A percentile compares a stretch with the other conserved stretches of the same genome.
Conservation (phyloP, 2,797 vertebrate species). For the Zalophus californianus region DNA sequence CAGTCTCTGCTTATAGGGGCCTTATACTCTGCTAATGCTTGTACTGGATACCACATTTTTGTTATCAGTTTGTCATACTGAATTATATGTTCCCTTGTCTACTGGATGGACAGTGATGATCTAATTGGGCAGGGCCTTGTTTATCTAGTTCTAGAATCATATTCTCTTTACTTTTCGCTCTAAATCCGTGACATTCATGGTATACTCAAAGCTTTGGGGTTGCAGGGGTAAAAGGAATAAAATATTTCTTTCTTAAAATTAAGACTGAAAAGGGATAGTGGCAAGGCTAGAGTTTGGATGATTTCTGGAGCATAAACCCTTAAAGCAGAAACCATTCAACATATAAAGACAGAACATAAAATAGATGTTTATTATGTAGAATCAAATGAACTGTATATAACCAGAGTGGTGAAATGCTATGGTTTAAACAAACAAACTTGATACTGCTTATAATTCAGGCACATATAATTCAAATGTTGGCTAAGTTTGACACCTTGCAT, state of each 20-base stretch:
- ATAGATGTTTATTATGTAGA: not conserved
- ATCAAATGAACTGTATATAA: slow-evolving; percentile 19
- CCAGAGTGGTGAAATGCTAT: not conserved
- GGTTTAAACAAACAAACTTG: not conserved
- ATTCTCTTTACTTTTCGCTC: slow-evolving; percentile 44
- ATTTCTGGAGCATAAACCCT: not conserved
- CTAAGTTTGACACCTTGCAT: not conserved
- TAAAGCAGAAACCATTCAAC: slow-evolving; percentile 27
- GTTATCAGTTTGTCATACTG: not conserved
- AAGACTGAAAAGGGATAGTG: not conserved
- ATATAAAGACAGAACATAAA: slow-evolving; percentile 19
- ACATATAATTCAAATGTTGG: slow-evolving; percentile 24
- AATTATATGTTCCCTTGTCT: not conserved
- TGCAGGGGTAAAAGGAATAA: not conserved
- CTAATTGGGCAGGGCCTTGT: not conserved
- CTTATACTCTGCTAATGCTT: not conserved
- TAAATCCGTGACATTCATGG: not conserved
- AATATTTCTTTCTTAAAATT: slow-evolving; percentile 6
- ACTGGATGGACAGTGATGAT: not conserved
- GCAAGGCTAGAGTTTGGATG: not conserved
- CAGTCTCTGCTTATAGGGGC: not conserved
- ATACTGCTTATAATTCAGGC: not conserved
- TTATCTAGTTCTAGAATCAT: slow-evolving; percentile 14
- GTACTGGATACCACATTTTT: not conserved
- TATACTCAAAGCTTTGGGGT: slow-evolving; percentile 34